phyloP scores from a whole-genome alignment of 2,797 vertebrate genomes.

The Macropus fuliginosus region DNA sequence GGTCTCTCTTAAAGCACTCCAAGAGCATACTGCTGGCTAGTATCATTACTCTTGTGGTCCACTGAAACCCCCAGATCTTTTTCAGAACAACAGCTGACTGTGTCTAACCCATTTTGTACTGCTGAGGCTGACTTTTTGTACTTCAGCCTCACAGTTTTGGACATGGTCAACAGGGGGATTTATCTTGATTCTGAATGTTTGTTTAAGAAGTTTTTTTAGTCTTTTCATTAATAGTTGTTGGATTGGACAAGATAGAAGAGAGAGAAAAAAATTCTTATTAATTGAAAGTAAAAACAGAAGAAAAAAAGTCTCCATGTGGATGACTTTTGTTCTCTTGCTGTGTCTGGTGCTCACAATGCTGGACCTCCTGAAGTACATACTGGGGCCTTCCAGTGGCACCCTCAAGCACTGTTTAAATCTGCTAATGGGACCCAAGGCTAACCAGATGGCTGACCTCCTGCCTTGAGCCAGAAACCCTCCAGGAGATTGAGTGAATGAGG shows the following conservation, averaged over 20 bases:
- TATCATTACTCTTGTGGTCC: background rate
- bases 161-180: background rate
- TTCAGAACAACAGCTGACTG: background rate
- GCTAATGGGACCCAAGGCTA: background rate
- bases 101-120: background rate
- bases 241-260: background rate
- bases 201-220: background rate
- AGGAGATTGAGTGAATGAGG: background rate
- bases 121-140: background rate
- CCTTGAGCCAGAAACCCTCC: background rate
- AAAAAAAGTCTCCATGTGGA: background rate
- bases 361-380: background rate
- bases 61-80: background rate
- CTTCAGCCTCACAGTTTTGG: background rate
- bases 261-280: background rate
- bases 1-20: background rate
- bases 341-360: background rate
- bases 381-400: background rate
- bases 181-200: background rate
- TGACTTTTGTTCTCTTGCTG: background rate
- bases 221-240: background rate
- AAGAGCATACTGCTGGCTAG: background rate
- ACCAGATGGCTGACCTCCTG: background rate
- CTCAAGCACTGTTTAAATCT: background rate
- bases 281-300: background rate